Base-by-base conservation (phyloP, 1,140 invertebrate genomes). In the Megalonaias nervosa region DNA sequence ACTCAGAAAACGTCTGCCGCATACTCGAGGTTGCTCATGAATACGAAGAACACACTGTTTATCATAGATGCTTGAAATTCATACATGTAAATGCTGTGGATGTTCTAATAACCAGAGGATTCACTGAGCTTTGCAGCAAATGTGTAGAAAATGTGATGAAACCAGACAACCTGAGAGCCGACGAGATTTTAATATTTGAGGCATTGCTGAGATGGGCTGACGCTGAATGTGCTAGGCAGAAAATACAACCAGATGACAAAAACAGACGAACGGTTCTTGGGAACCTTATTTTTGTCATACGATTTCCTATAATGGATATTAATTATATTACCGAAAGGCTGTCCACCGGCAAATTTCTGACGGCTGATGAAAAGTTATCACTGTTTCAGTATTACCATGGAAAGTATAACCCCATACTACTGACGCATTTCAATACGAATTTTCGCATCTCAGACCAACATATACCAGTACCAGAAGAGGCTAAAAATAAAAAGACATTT, bases 1-100 rank as follows among this genome's bases (percentile, higher is more conserved):
- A 93, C 26, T 93, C 93, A 31, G 94, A 95, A 80, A 96, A 96
- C 91, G 95, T 95, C 14, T 96, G 81, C 74, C 70, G 73, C 48
- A 73, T 81, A 26, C 21, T 83, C 56, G 82, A 83, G 26, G 68
- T 81, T 38, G 79, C 74, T 26, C 73, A 78, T 21, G 69, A 66
- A n/a, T 71, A 74, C 57, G 65, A 75, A 17, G 70, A 73, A 23
- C 55, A 67, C 21, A 67, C 68, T 17, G 38, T 79, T 12, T 66
- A 58, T 21, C 65, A 79, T 16, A 79, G 80, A 62, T 79, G 77
- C 59, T 21, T 76, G 64, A 58, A 76, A 1, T 75, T 62, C 55
- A 68, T 71, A 26, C 48, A 67, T n/a, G 23, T 15, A 11, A 57
- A 75, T 65, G 65, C 67, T 5, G 38, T 55, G 14, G 62, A 69